A percentile compares a stretch with the other conserved stretches of the same genome.
Evolutionary conservation across 2,797 vertebrate genomes (phyloP).

Genomic region (Monodelphis domestica): DNA sequence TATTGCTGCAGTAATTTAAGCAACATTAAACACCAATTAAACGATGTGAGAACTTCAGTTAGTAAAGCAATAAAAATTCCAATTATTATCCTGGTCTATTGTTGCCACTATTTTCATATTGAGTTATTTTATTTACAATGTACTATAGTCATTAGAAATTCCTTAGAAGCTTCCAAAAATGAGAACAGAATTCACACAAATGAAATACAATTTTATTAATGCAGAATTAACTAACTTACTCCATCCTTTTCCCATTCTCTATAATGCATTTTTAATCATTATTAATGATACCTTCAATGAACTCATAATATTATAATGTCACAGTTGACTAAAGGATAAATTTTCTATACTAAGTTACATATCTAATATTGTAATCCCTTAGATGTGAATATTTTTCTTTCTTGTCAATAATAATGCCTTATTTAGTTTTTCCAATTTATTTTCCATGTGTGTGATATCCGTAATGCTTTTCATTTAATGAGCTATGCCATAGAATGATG

Average conservation of each 20-base stretch:
- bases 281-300: background rate
- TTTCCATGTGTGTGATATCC: background rate
- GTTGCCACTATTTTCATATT: conserved; percentile 10
- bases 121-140: conserved; percentile 50
- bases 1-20: conserved; percentile 59
- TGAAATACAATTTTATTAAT: background rate
- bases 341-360: background rate
- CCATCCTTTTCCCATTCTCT: background rate
- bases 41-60: conserved; percentile 54
- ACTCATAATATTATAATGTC: background rate
- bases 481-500: background rate
- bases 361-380: background rate
- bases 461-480: background rate
- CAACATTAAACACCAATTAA: conserved; percentile 60
- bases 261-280: background rate
- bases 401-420: background rate
- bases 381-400: background rate
- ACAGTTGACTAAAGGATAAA: background rate
- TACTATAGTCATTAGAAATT: conserved; percentile 23
- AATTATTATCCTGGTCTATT: conserved; percentile 38
- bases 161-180: conserved; percentile 47
- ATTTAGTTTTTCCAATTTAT: background rate
- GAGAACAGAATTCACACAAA: background rate
- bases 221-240: background rate
- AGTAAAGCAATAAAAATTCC: conserved; percentile 42